A percentile compares a stretch with the other conserved stretches of the same genome.
Evolutionary conservation across 2,113 vertebrate species (phyloP).

Genomic region (Sander vitreus): DNA sequence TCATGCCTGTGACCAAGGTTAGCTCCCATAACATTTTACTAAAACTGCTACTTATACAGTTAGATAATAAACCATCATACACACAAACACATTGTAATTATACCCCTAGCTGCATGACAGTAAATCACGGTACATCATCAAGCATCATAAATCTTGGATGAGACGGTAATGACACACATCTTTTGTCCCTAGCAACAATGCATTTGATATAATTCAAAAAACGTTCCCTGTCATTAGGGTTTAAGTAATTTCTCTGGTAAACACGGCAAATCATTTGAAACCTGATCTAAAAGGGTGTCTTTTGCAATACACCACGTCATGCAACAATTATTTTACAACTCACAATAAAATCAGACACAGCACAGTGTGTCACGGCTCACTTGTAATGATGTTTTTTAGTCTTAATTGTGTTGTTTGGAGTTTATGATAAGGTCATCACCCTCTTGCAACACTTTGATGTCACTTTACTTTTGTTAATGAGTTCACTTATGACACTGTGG

Average conservation of each 20-base stretch:
- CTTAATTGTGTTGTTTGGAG: constrained; percentile 13
- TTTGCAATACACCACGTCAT: neutral
- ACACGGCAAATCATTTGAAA: neutral
- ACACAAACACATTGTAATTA: constrained; percentile 25
- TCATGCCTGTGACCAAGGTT: constrained; percentile 48
- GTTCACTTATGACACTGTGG: neutral
- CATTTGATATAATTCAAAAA: neutral
- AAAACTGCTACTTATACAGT: constrained; percentile 24
- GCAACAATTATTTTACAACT: constrained; percentile 1
- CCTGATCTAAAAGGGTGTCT: neutral
- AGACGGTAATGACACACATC: neutral
- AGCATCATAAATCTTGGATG: constrained; percentile 14
- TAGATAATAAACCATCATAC: constrained; percentile 15
- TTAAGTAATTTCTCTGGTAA: neutral
- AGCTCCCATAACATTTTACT: constrained; percentile 38
- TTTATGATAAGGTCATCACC: constrained; percentile 37
- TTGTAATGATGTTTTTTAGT: neutral
- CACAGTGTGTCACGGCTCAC: neutral
- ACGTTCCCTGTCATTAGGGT: neutral
- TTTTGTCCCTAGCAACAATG: neutral
- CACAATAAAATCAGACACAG: neutral
- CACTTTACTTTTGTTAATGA: constrained; percentile 46
- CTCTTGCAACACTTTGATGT: constrained; percentile 22
- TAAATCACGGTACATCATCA: constrained; percentile 22
- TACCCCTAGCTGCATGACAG: neutral